Percentiles rank a stretch among this genome's conserved stretches.
phyloP scores from a whole-genome alignment of 2,113 vertebrate genomes.

The Nansenia antarctica region DNA sequence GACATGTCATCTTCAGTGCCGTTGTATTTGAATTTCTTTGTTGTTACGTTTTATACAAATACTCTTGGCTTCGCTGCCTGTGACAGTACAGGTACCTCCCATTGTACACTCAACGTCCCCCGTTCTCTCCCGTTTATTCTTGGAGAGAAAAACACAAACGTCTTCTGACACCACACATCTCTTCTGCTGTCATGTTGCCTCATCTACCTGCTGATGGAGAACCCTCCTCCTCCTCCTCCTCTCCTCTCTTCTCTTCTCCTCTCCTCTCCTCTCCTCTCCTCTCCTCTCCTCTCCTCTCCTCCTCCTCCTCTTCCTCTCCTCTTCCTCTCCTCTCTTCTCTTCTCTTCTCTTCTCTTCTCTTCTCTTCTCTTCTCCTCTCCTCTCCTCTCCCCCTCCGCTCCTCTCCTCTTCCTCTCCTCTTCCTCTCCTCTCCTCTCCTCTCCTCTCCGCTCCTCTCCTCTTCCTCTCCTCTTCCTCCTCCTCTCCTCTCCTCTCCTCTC shows the following conservation, averaged over 20 bases:
- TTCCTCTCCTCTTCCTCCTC: constrained; percentile 11
- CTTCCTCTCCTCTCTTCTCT: background rate
- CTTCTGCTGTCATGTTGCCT: background rate
- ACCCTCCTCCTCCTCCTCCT: background rate
- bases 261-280: background rate
- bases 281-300: background rate
- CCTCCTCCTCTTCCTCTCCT: background rate
- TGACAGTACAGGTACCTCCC: too few relatives aligned
- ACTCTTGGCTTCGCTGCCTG: background rate
- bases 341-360: background rate
- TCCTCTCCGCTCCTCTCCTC: too few relatives aligned
- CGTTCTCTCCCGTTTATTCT: too few relatives aligned
- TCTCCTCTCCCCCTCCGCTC: background rate
- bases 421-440: too few relatives aligned
- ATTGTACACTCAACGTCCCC: too few relatives aligned
- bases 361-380: background rate
- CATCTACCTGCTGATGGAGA: background rate
- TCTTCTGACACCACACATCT: too few relatives aligned
- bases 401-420: too few relatives aligned
- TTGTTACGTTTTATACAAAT: background rate
- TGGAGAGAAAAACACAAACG: too few relatives aligned
- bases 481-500: constrained; percentile 38
- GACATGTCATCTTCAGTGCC: too few relatives aligned
- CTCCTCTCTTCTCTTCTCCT: too few relatives aligned
- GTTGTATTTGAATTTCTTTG: background rate